These are phyloP conservation scores for Drosophila histrio DNA, from an alignment of 2,888 invertebrate species.

Conservation along the genomic window DNA sequence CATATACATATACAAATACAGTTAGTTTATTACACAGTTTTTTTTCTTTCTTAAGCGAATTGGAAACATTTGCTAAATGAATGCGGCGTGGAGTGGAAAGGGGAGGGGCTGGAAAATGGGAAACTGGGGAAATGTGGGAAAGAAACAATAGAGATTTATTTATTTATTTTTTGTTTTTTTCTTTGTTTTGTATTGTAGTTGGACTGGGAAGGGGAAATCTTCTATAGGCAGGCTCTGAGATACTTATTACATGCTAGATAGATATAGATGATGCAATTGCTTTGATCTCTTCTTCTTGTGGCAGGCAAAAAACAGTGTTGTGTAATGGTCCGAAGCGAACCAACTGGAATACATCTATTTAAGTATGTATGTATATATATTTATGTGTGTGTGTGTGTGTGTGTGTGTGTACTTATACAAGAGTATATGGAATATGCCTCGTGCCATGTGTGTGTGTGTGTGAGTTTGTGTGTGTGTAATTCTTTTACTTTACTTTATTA, in stretches of 20 bases:
- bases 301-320: slow-evolving; percentile 16
- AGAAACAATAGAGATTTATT: not conserved
- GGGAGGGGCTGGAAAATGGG: not conserved
- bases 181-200: not conserved
- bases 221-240: slow-evolving; percentile 25
- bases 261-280: slow-evolving; percentile 33
- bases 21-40: slow-evolving; percentile 26
- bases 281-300: slow-evolving; percentile 23
- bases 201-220: not conserved
- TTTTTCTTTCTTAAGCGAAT: slow-evolving; percentile 26
- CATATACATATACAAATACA: slow-evolving; percentile 46
- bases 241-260: slow-evolving; percentile 33
- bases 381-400: not conserved
- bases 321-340: slow-evolving; percentile 5
- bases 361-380: not conserved
- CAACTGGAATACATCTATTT: slow-evolving; percentile 26
- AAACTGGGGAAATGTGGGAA: not conserved
- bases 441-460: slow-evolving; percentile 12
- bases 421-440: slow-evolving; percentile 15
- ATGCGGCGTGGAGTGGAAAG: not conserved
- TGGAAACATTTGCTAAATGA: slow-evolving; percentile 22
- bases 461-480: slow-evolving; percentile 3
- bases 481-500: not conserved
- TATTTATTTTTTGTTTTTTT: not conserved
- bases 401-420: slow-evolving; percentile 1